A percentile compares a stretch with the other conserved stretches of the same genome.
Conservation (phyloP, 2,113 vertebrate genomes). For the Cinclus mexicanus region DNA sequence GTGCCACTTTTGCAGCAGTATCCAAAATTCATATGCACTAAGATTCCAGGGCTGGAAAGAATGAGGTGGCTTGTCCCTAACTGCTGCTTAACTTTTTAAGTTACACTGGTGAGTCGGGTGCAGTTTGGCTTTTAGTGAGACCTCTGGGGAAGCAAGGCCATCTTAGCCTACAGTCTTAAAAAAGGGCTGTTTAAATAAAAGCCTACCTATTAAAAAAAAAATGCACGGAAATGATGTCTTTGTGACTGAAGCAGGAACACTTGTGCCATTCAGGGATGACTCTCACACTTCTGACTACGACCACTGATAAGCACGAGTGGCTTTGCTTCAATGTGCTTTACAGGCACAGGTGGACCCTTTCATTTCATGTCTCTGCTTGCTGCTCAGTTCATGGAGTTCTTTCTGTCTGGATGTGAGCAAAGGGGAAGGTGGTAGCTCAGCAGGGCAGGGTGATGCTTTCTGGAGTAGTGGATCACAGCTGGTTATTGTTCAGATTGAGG, state of each 20-base stretch:
- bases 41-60: conserved; percentile 69
- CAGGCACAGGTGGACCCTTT: neutral
- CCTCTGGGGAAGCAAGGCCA: conserved; percentile 31
- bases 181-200: conserved; percentile 53
- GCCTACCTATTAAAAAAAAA: conserved; percentile 19
- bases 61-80: conserved; percentile 70
- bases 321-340: neutral
- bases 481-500: neutral
- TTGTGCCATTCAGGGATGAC: conserved; percentile 22
- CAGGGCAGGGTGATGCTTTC: neutral
- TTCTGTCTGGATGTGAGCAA: neutral
- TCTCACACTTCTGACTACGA: neutral
- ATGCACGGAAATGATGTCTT: conserved; percentile 41
- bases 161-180: conserved; percentile 29
- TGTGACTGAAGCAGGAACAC: conserved; percentile 34
- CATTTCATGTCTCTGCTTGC: neutral
- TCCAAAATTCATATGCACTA: conserved; percentile 65
- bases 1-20: conserved; percentile 66
- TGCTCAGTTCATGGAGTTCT: neutral
- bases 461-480: neutral
- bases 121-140: conserved; percentile 64
- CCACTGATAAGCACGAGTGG: neutral
- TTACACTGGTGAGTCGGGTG: conserved; percentile 58
- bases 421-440: neutral
- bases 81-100: conserved; percentile 63